A percentile compares a stretch with the other conserved stretches of the same genome.
phyloP scores from a whole-genome alignment of 1,140 invertebrate species.

The Temnothorax longispinosus region DNA sequence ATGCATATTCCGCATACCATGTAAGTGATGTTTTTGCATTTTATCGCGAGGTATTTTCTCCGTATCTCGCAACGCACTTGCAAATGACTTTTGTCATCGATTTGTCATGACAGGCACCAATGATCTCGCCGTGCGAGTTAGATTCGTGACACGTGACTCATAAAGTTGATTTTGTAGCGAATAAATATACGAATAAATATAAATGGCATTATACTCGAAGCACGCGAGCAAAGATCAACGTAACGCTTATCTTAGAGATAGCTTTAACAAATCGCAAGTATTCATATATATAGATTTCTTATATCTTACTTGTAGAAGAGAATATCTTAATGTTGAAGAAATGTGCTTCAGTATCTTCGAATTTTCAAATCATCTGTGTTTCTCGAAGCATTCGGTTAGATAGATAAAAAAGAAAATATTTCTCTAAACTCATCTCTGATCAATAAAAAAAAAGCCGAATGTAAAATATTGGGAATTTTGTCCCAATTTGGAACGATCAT shows the following conservation, averaged over 20 bases:
- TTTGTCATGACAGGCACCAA: neutral
- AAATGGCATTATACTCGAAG: neutral
- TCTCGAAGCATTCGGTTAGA: neutral
- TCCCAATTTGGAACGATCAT: neutral
- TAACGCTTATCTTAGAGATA: neutral
- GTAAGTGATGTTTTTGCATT: constrained; percentile 3
- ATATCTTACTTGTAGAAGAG: neutral
- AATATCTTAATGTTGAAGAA: neutral
- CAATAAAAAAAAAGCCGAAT: neutral
- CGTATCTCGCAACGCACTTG: neutral
- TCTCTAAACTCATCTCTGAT: neutral
- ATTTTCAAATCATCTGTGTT: neutral
- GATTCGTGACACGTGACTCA: neutral
- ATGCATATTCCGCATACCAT: neutral
- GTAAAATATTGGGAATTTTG: neutral
- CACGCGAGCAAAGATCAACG: neutral
- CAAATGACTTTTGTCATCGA: constrained; percentile 9
- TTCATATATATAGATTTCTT: no score
- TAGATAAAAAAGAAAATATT: neutral
- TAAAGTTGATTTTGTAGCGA: neutral
- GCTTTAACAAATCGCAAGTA: neutral
- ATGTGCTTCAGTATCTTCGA: neutral
- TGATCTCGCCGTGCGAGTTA: neutral
- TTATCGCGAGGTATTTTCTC: constrained; percentile 11
- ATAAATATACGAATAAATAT: constrained; percentile 5